Evolutionary conservation across 1,140 invertebrate species (phyloP), one percentile per base, ranked within the genome.

Genomic region (Drosophila azteca): DNA sequence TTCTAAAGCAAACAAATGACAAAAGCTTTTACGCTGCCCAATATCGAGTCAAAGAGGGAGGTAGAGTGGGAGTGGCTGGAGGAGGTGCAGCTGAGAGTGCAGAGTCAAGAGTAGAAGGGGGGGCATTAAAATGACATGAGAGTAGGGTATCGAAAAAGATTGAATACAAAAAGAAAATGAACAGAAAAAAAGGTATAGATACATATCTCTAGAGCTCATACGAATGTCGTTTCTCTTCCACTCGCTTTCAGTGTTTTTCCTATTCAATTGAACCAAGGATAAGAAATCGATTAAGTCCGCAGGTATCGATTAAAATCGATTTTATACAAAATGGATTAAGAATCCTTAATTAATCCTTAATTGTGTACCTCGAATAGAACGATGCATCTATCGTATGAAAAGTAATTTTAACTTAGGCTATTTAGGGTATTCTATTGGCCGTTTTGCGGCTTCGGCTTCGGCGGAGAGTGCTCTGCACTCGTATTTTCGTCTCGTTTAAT

Each of bases 1-100:
- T 80, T 80, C 71, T 62, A 76, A 80, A 71, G 78, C 73, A 79
- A 80, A 79, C 77, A 80, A 71, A 80, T 71, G 77, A 66, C 78
- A 79, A 79, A 79, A 74, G 70, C 64, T 60, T 79, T 76, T 69
- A 50, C 63, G 48, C 58, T 60, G 48, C 58, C 54, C 52, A 66
- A 44, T 49, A 74, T 57, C 20, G 43, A 64, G 64, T 50, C 43
- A 64, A 73, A 35, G 35, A 15, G 29, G 26, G 2, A 0, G 26
- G 6, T 1, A 6, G 26, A 11, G n/a, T n/a, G 6, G 26, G 26
- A 11, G n/a, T n/a, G n/a, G n/a, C n/a, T n/a, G 20, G n/a, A 29
- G 24, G 7, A 45, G 15, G 6, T 1, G 9, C 29, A 20, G 17
- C 26, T 8, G 7, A 29, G 54, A 45, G 26, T 20, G 26, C 20